Percentiles rank a stretch among this genome's conserved stretches.
Conservation (phyloP, 2,888 invertebrate genomes). For the Drosophila leonis region DNA sequence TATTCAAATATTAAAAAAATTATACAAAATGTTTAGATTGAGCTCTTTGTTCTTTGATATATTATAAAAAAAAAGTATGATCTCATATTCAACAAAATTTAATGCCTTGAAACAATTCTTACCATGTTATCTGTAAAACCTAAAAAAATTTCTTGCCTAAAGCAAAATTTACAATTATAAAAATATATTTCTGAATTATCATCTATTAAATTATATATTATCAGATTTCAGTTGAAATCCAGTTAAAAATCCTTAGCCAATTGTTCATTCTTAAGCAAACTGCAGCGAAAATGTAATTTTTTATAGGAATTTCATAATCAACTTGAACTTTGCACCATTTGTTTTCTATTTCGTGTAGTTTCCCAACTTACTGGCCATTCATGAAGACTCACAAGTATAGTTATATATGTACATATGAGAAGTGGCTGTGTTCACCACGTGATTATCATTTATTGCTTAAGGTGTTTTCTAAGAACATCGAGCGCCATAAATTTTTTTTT, state of each 20-base stretch:
- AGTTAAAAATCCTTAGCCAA: background rate
- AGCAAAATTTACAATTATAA: background rate
- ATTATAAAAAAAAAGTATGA: background rate
- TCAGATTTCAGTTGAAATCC: background rate
- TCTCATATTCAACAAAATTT: background rate
- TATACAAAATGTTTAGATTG: too few relatives aligned
- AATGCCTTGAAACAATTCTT: background rate
- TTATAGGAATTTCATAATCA: background rate
- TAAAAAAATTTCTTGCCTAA: background rate
- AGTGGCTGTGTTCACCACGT: conserved; percentile 31
- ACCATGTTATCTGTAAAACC: background rate
- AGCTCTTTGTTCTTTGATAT: background rate
- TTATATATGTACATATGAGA: background rate
- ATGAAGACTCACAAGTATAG: conserved; percentile 14
- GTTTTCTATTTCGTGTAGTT: background rate
- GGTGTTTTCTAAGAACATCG: conserved; percentile 46
- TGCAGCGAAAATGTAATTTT: background rate
- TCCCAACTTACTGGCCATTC: conserved; percentile 25
- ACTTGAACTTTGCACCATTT: conserved; percentile 8
- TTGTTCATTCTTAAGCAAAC: background rate
- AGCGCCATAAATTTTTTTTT: conserved; percentile 44
- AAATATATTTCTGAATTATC: background rate
- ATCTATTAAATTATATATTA: background rate
- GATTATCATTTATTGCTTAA: conserved; percentile 47
- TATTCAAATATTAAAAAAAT: too few relatives aligned